Conservation (phyloP, 2,113 vertebrate species). For the Numida meleagris region DNA sequence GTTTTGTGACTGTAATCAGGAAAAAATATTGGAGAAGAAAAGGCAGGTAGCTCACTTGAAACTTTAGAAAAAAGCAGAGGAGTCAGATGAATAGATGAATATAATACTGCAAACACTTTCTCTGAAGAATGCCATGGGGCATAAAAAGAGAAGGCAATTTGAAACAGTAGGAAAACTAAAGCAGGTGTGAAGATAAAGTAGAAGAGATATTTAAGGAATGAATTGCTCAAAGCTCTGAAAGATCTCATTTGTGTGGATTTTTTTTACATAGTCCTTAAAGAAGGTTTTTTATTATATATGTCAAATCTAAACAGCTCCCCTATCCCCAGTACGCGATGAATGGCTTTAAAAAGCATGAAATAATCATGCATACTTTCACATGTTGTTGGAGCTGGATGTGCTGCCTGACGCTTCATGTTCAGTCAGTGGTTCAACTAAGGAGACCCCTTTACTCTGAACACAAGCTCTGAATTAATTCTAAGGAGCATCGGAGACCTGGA, state of each 20-base stretch:
- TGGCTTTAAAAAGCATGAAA: background rate
- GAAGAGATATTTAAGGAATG: background rate
- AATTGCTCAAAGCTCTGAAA: background rate
- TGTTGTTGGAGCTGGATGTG: background rate
- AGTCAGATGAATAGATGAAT: background rate
- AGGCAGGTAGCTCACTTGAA: background rate
- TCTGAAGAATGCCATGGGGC: background rate
- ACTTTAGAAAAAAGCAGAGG: background rate
- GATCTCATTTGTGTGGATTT: background rate
- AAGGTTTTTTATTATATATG: background rate
- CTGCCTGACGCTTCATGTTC: background rate
- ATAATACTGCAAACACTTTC: background rate
- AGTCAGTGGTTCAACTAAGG: background rate
- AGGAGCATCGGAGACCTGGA: background rate
- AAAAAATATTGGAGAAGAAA: background rate
- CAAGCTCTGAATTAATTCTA: background rate
- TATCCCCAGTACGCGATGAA: accelerated
- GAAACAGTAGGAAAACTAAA: background rate
- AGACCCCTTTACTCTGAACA: background rate
- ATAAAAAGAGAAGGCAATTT: background rate
- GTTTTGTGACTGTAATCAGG: background rate
- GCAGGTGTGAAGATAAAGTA: background rate
- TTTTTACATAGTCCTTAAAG: background rate
- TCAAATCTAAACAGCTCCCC: background rate
- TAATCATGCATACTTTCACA: background rate